Evolutionary conservation across 2,797 vertebrate genomes (phyloP).

Genomic region (Synaphobranchus kaupii): DNA sequence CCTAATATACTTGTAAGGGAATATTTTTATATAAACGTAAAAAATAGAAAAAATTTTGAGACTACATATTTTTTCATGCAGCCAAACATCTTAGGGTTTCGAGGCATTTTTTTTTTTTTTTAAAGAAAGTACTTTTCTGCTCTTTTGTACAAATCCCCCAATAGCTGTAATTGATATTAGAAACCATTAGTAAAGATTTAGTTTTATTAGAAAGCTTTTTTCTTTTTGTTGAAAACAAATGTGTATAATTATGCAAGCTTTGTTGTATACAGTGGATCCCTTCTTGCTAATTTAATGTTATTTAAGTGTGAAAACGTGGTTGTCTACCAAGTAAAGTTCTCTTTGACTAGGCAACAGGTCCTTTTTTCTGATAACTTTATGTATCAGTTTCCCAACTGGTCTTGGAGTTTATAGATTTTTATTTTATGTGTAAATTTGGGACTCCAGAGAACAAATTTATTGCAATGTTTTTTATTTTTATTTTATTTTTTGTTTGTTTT

Average conservation of each 20-base stretch:
- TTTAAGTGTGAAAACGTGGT: conserved; percentile 77
- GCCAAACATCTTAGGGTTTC: conserved; percentile 57
- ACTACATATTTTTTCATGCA: conserved; percentile 44
- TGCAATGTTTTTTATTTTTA: conserved; percentile 75
- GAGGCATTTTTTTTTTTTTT: conserved; percentile 43
- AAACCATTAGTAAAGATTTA: conserved; percentile 61
- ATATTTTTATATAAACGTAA: conserved; percentile 56
- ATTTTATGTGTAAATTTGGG: conserved; percentile 87
- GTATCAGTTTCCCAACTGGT: conserved; percentile 78
- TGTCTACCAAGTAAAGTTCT: conserved; percentile 65
- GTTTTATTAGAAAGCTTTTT: conserved; percentile 60
- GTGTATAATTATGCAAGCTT: conserved; percentile 74
- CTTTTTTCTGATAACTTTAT: conserved; percentile 67
- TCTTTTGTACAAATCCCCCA: conserved; percentile 67
- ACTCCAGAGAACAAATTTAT: conserved; percentile 81
- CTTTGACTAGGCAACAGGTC: conserved; percentile 62
- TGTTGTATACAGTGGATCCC: conserved; percentile 72
- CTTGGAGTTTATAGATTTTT: conserved; percentile 83
- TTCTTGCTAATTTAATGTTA: conserved; percentile 78
- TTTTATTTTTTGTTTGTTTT: conserved; percentile 72
- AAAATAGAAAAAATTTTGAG: conserved; percentile 44
- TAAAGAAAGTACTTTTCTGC: conserved; percentile 47
- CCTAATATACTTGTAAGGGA: conserved; percentile 58
- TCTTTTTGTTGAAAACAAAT: conserved; percentile 69
- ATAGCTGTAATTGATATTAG: conserved; percentile 72